A percentile compares a stretch with the other conserved stretches of the same genome.
These are phyloP conservation scores for Sterrhoptilus dennistouni DNA, from an alignment of 2,113 vertebrate species.

Conservation along the genomic window DNA sequence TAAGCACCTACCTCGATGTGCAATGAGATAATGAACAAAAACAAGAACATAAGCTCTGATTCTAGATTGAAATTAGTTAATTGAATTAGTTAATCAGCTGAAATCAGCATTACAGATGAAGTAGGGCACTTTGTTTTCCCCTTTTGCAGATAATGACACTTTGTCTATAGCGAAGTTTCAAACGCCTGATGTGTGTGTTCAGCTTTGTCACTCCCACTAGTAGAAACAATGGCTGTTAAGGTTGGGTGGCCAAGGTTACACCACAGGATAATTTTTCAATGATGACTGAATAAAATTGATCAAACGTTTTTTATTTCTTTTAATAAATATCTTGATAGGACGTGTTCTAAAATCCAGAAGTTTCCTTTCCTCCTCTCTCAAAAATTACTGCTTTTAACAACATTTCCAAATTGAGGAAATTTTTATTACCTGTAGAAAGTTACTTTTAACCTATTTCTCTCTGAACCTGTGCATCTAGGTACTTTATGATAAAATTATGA, in stretches of 20 bases:
- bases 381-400: not conserved
- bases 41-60: not conserved
- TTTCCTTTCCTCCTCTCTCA: not conserved
- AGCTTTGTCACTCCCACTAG: not conserved
- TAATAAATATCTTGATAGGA: not conserved
- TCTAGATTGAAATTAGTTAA: not conserved
- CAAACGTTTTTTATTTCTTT: not conserved
- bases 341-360: not conserved
- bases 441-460: not conserved
- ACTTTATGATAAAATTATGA: not conserved
- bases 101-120: not conserved
- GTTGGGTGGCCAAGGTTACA: not conserved
- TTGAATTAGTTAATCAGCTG: not conserved
- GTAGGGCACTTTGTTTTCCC: not conserved
- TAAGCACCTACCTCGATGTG: not conserved
- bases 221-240: not conserved
- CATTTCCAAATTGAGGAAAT: not conserved
- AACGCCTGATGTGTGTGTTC: not conserved
- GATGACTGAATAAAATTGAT: not conserved
- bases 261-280: not conserved
- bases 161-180: not conserved
- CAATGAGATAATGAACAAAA: not conserved
- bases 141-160: not conserved
- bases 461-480: not conserved
- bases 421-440: not conserved